These are phyloP conservation scores for Antennarius striatus DNA, from an alignment of 2,113 vertebrate genomes.

Conservation along the genomic window DNA sequence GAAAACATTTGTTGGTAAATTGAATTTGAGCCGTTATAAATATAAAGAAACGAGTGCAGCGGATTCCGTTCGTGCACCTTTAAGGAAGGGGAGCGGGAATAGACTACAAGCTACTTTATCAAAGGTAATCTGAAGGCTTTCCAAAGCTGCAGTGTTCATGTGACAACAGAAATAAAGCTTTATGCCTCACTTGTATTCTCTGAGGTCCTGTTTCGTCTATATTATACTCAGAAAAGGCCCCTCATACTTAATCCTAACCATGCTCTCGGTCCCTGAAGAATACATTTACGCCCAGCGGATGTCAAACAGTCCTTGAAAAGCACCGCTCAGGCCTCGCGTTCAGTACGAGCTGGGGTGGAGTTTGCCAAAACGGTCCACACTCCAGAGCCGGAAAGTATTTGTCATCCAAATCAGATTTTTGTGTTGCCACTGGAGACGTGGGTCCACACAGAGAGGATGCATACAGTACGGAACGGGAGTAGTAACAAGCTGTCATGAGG, in stretches of 20 bases:
- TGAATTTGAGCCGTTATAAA: too few species aligned
- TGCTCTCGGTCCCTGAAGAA: conserved; percentile 15
- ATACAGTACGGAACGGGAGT: conserved; percentile 57
- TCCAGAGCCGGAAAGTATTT: conserved; percentile 61
- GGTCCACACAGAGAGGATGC: conserved; percentile 50
- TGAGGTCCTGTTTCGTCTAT: conserved; percentile 7
- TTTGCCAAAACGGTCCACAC: conserved; percentile 31
- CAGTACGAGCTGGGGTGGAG: conserved; percentile 46
- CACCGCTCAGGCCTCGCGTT: conserved; percentile 22
- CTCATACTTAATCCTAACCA: conserved; percentile 11
- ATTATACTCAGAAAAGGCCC: conserved; percentile 13
- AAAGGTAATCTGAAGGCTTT: too few species aligned
- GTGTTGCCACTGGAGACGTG: conserved; percentile 55
- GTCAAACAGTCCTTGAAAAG: conserved; percentile 50
- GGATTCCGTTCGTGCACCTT: too few species aligned
- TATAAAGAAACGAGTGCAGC: too few species aligned
- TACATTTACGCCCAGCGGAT: conserved; percentile 36
- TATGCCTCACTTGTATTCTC: neutral
- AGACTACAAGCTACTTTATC: too few species aligned
- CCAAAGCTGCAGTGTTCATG: too few species aligned
- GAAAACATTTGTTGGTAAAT: too few species aligned
- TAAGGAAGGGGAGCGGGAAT: too few species aligned
- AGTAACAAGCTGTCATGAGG: conserved; percentile 69
- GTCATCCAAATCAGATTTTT: conserved; percentile 63
- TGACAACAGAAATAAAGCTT: conserved; percentile 2